Evolutionary conservation across 2,888 invertebrate species (phyloP), one percentile per base, ranked within the genome.

Genomic region (Melanotus villosus): DNA sequence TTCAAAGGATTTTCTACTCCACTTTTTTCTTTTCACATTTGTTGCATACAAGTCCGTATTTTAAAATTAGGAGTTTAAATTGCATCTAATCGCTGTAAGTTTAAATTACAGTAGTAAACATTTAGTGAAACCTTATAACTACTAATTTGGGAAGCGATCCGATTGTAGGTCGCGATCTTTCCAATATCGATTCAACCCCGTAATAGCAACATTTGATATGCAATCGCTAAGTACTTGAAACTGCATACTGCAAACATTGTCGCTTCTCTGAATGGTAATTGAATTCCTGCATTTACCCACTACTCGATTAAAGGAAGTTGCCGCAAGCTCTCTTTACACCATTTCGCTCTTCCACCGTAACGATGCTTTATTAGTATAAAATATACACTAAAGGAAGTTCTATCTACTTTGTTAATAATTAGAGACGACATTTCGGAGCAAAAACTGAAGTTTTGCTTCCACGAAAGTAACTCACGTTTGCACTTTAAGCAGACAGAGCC

Each of bases 261-360:
- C 68, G 68, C 57, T 68, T 56, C 54, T 36, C 23, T 26, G 54
- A 68, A 63, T 62, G 26, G 57, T 57, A 62, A 68, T 68, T 68
- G 54, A 62, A 68, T 62, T 62, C 56, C 38, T 14, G 19, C 62
- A 52, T 52, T 62, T 32, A 47, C 34, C 50, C 23, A 21, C 62
- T 62, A 62, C 45, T 62, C 50, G 38, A 62, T 62, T 62, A 62
- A 52, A 62, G 50, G 38, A 47, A 62, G 50, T 41, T 52, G 38
- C 62, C 38, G 36, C n/a, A 14, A 16, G 38, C 34, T 45, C 41
- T 45, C 34, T 32, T 26, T 16, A 34, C 41, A 26, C 41, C 41
- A 18, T 41, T 41, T 2, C 23, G 47, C n/a, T 4, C 52, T 52
- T 52, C 9, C 18, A 18, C 32, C 34, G 16, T 19, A 47, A 18